phyloP scores from a whole-genome alignment of 2,888 invertebrate genomes.

The Parascotia fuliginaria region DNA sequence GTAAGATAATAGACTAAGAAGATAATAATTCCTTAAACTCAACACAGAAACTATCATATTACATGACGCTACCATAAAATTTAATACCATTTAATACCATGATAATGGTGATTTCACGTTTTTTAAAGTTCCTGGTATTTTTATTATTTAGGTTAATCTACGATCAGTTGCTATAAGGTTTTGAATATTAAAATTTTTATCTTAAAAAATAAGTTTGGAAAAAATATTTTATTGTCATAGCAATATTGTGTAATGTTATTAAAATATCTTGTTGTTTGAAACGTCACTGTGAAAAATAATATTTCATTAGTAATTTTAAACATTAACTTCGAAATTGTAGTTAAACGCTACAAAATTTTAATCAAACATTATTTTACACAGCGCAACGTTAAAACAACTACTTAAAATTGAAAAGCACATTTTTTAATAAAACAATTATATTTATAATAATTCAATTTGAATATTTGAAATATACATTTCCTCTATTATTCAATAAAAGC shows the following conservation, averaged over 20 bases:
- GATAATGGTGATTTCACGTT: conserved; percentile 16
- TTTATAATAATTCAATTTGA: conserved; percentile 9
- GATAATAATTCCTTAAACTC: too few species aligned
- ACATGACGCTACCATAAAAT: too few species aligned
- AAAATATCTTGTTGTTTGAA: conserved; percentile 17
- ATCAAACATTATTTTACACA: background rate
- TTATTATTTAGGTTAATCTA: conserved; percentile 27
- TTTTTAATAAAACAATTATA: conserved; percentile 4
- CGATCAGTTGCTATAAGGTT: conserved; percentile 35
- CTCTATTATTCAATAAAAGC: conserved; percentile 16
- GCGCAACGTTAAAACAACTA: conserved; percentile 5
- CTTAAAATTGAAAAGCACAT: conserved; percentile 4
- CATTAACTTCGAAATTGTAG: background rate
- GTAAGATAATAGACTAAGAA: too few species aligned
- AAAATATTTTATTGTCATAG: conserved; percentile 42
- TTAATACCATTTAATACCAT: too few species aligned
- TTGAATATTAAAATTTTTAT: conserved; percentile 25
- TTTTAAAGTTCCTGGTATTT: conserved; percentile 31
- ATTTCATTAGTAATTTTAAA: conserved; percentile 14
- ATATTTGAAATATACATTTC: conserved; percentile 23
- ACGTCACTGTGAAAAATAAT: conserved; percentile 8
- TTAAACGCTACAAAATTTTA: background rate
- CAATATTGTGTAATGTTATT: conserved; percentile 35
- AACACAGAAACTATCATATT: too few species aligned
- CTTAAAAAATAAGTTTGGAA: conserved; percentile 27